These are phyloP conservation scores for Danaus chrysippus DNA, from an alignment of 2,888 invertebrate genomes.

Conservation along the genomic window DNA sequence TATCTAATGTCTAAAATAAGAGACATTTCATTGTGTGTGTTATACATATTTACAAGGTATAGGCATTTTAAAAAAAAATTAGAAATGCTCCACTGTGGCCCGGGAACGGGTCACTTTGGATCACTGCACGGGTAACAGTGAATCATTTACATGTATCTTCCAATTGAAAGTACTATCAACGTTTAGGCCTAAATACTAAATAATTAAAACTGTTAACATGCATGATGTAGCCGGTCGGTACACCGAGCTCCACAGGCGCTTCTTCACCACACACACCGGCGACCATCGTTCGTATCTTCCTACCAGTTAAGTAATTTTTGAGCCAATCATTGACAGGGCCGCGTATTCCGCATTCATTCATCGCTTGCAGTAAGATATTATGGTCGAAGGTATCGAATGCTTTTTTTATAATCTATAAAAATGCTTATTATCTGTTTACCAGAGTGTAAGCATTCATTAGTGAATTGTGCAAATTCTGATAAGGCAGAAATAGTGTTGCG, in stretches of 20 bases:
- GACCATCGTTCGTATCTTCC: background rate
- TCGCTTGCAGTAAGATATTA: slow-evolving; percentile 19
- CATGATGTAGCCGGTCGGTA: slow-evolving; percentile 17
- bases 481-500: slow-evolving; percentile 3
- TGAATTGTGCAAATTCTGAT: background rate
- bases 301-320: slow-evolving; percentile 3
- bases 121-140: no score
- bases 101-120: no score
- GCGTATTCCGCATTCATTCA: slow-evolving; percentile 25
- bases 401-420: slow-evolving; percentile 26
- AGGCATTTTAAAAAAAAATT: no score
- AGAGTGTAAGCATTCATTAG: slow-evolving; percentile 5
- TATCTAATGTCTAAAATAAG: no score
- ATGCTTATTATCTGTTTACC: slow-evolving; percentile 1
- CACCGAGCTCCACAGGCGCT: slow-evolving; percentile 17
- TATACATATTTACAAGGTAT: no score
- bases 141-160: no score
- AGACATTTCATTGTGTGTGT: no score
- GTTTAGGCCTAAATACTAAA: no score
- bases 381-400: slow-evolving; percentile 26
- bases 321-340: slow-evolving; percentile 14
- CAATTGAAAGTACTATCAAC: no score
- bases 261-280: slow-evolving; percentile 5
- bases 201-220: slow-evolving; percentile 25
- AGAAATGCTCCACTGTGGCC: no score